Evolutionary conservation across 2,888 invertebrate species (phyloP).

Genomic region (Eristalinus sepulchralis): DNA sequence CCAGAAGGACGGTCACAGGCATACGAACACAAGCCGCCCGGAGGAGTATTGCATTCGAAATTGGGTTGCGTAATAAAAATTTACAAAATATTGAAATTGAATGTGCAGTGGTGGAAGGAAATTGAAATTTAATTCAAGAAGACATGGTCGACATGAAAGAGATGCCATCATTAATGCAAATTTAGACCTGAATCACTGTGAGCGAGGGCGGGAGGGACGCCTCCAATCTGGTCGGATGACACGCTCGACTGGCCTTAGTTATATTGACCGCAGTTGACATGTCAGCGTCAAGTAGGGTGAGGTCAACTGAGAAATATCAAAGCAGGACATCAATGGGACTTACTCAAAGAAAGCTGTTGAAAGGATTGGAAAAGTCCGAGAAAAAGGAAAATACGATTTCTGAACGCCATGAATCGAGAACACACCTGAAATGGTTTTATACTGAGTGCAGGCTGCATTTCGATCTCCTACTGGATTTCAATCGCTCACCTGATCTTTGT

Average conservation of each 20-base stretch:
- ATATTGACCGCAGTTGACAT: neutral
- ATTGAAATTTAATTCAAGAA: constrained; percentile 57
- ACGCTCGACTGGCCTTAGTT: constrained; percentile 16
- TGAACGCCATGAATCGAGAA: too few species aligned
- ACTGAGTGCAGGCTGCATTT: too few species aligned
- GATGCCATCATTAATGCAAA: constrained; percentile 16
- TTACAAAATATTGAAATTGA: constrained; percentile 69
- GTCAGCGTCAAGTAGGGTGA: neutral
- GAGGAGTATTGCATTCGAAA: constrained; percentile 54
- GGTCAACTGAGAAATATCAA: neutral
- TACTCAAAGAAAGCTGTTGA: neutral
- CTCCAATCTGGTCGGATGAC: neutral
- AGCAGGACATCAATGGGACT: neutral
- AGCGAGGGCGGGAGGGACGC: neutral
- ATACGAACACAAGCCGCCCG: neutral
- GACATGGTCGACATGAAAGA: neutral
- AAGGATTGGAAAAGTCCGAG: neutral
- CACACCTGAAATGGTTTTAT: too few species aligned
- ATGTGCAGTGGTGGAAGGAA: constrained; percentile 61
- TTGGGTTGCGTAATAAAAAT: constrained; percentile 60
- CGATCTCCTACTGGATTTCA: too few species aligned
- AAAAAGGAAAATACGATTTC: neutral
- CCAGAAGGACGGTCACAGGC: constrained; percentile 1
- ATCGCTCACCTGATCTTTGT: too few species aligned
- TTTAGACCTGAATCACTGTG: neutral